These are phyloP conservation scores for Helobdella robusta DNA, from an alignment of 2,888 invertebrate species.

Conservation along the genomic window DNA sequence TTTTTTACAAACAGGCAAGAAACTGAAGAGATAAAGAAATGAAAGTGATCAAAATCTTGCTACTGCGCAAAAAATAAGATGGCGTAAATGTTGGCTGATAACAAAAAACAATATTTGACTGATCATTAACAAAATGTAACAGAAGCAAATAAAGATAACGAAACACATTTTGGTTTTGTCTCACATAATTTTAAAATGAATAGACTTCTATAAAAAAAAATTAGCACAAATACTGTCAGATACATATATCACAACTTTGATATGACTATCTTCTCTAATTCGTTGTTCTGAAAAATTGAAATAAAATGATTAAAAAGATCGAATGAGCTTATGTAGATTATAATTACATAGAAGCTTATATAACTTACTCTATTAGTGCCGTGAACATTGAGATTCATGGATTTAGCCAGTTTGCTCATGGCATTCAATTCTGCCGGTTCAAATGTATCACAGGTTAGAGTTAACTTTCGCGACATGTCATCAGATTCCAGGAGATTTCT, in stretches of 20 bases:
- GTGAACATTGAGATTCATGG: background rate
- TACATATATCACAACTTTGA: background rate
- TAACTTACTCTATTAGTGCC: background rate
- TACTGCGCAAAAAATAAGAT: too few species aligned
- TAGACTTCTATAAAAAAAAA: background rate
- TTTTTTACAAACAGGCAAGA: too few species aligned
- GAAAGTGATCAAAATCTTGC: too few species aligned
- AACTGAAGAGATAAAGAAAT: too few species aligned
- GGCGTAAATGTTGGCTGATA: background rate
- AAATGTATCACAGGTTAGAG: background rate
- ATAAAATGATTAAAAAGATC: background rate
- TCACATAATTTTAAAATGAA: too few species aligned
- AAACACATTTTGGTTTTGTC: too few species aligned
- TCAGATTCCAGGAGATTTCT: slow-evolving; percentile 14
- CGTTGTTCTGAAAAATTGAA: background rate
- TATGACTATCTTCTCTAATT: background rate
- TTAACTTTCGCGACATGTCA: slow-evolving; percentile 1
- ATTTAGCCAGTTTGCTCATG: background rate
- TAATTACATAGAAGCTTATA: background rate
- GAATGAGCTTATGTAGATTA: background rate
- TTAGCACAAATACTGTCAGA: slow-evolving; percentile 2
- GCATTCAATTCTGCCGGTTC: background rate
- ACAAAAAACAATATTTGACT: background rate
- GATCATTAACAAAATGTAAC: background rate
- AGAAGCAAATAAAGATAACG: background rate